Conservation (phyloP, 1,140 invertebrate species). For the Drosophila fuyamai region DNA sequence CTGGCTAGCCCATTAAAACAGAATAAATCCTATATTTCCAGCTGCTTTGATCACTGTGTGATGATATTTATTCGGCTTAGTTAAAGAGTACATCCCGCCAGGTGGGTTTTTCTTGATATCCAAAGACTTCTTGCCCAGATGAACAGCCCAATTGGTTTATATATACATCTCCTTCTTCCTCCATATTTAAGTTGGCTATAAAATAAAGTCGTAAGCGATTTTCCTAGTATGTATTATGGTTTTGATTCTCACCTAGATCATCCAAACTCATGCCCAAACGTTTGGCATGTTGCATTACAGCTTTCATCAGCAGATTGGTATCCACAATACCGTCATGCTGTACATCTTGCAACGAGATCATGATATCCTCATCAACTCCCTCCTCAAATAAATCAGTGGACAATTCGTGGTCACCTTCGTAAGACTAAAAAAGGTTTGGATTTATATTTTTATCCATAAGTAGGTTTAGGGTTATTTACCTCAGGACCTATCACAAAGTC, state of each 20-base stretch:
- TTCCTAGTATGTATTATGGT: neutral
- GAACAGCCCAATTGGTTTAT: slow-evolving; percentile 4
- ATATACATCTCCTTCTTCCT: slow-evolving; percentile 1
- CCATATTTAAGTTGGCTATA: slow-evolving; percentile 19
- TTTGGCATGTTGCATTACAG: slow-evolving; percentile 59
- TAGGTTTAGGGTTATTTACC: neutral
- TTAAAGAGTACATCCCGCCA: slow-evolving; percentile 62
- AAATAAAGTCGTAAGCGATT: neutral
- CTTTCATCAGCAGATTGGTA: slow-evolving; percentile 33
- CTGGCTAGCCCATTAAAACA: neutral
- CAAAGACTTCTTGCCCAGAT: neutral
- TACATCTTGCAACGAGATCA: slow-evolving; percentile 35
- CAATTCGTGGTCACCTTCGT: neutral
- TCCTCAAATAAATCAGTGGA: neutral
- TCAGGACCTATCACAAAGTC: slow-evolving; percentile 67
- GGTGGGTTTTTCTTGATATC: slow-evolving; percentile 32
- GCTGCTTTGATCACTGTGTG: slow-evolving; percentile 25
- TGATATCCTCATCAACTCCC: neutral
- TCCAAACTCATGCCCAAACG: slow-evolving; percentile 54
- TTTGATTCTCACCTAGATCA: slow-evolving; percentile 36
- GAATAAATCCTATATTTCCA: slow-evolving; percentile 23
- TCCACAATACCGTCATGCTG: slow-evolving; percentile 41
- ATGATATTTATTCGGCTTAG: slow-evolving; percentile 24
- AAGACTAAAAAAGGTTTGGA: neutral
- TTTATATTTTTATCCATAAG: neutral